Evolutionary conservation across 1,140 invertebrate species (phyloP).

Genomic region (Bombus confusus): DNA sequence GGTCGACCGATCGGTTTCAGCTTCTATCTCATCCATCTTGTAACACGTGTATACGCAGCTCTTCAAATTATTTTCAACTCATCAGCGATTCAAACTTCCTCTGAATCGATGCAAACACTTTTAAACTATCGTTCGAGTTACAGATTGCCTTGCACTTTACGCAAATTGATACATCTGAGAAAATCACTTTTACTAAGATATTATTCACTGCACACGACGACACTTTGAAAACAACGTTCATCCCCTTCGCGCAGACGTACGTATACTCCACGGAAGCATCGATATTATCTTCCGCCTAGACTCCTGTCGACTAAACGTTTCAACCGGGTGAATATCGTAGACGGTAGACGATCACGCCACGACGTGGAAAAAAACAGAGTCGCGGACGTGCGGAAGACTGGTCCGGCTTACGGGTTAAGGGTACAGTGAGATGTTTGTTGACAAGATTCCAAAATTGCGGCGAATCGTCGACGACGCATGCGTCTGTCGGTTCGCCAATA

Average conservation of each 20-base stretch:
- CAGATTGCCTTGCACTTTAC: not conserved
- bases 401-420: conserved; percentile 28
- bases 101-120: not conserved
- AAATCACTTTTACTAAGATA: not conserved
- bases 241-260: not conserved
- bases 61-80: not conserved
- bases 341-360: not conserved
- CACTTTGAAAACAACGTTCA: not conserved
- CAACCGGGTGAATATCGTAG: not conserved
- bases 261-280: not conserved
- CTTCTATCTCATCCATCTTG: conserved; percentile 23
- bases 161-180: too few species aligned
- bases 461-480: conserved; percentile 50
- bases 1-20: conserved; percentile 1
- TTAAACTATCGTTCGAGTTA: not conserved
- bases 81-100: not conserved
- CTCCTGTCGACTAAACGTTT: not conserved
- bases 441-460: conserved; percentile 71
- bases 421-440: conserved; percentile 67
- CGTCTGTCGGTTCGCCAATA: conserved; percentile 68
- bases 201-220: not conserved
- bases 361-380: not conserved
- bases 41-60: not conserved
- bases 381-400: not conserved
- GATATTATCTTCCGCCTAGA: not conserved